A percentile compares a stretch with the other conserved stretches of the same genome.
phyloP scores from a whole-genome alignment of 2,797 vertebrate genomes.

The Neoniphon sammara region DNA sequence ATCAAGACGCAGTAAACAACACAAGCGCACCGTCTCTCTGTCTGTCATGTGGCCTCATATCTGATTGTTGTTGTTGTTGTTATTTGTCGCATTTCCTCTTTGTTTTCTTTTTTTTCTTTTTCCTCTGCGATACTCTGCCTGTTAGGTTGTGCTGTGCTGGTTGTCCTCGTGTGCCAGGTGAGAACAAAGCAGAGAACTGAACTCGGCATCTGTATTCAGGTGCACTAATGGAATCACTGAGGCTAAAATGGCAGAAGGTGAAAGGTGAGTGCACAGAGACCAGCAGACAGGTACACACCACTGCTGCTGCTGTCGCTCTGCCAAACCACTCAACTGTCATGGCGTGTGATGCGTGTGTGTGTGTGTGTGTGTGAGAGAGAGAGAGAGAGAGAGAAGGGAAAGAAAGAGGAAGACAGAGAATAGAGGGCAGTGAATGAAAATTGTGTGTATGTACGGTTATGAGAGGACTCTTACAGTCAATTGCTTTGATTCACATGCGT shows the following conservation, averaged over 20 bases:
- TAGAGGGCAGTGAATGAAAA: conserved; percentile 22
- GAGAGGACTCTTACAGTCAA: conserved; percentile 52
- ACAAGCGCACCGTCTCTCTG: conserved; percentile 23
- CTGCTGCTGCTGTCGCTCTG: conserved; percentile 71
- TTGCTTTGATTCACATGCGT: conserved; percentile 52
- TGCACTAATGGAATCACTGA: conserved; percentile 82
- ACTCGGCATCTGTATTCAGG: conserved; percentile 77
- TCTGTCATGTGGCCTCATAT: conserved; percentile 56
- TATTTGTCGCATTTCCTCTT: conserved; percentile 10
- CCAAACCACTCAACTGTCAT: conserved; percentile 78
- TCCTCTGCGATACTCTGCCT: conserved; percentile 38
- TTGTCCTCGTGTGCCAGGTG: conserved; percentile 55
- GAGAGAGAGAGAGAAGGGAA: neutral
- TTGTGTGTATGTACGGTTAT: conserved; percentile 20
- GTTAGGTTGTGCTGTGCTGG: conserved; percentile 46
- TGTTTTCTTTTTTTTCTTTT: too few species aligned
- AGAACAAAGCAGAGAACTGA: conserved; percentile 59
- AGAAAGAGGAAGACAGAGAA: too few species aligned
- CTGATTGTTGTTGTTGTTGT: conserved; percentile 52
- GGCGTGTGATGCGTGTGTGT: conserved; percentile 53
- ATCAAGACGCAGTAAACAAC: conserved; percentile 47
- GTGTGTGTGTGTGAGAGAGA: conserved; percentile 4
- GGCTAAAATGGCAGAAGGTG: conserved; percentile 82
- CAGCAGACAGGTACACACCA: conserved; percentile 74
- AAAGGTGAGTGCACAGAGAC: conserved; percentile 79